Percentiles rank a stretch among this genome's conserved stretches.
Conservation (phyloP, 2,797 vertebrate species). For the Prionace glauca region DNA sequence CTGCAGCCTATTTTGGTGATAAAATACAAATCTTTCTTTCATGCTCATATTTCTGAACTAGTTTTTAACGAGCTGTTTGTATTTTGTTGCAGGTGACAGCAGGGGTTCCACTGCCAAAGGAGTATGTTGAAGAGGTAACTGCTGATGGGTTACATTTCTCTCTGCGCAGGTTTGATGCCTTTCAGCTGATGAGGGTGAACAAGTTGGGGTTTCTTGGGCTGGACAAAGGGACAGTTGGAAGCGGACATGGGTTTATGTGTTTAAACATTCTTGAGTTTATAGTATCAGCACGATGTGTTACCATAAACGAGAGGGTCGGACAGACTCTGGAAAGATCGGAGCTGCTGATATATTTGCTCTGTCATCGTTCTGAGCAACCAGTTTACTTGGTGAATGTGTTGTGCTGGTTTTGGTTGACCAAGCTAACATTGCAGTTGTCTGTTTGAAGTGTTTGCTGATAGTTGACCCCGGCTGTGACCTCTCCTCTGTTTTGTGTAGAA, state of each 20-base stretch:
- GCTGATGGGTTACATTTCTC: constrained; percentile 38
- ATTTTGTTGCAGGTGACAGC: constrained; percentile 74
- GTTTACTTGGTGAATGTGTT: background rate
- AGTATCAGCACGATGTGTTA: background rate
- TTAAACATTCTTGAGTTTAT: background rate
- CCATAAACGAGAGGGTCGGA: background rate
- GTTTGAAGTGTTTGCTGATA: background rate
- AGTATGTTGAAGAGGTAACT: constrained; percentile 85
- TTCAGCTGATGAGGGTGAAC: background rate
- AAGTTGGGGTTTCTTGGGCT: background rate
- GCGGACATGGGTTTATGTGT: background rate
- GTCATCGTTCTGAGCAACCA: background rate
- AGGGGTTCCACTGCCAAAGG: constrained; percentile 83
- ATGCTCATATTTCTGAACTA: background rate
- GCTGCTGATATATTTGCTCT: background rate
- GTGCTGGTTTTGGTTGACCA: background rate
- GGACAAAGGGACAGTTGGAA: background rate
- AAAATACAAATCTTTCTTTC: background rate
- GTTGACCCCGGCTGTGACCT: background rate
- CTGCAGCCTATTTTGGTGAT: background rate
- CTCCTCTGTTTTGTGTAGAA: constrained; percentile 60
- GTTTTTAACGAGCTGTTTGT: background rate
- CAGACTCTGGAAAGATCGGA: background rate
- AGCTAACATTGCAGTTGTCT: background rate
- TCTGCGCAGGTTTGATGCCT: constrained; percentile 47